Evolutionary conservation across 1,140 invertebrate species (phyloP).

Genomic region (Eufriesea mexicana): DNA sequence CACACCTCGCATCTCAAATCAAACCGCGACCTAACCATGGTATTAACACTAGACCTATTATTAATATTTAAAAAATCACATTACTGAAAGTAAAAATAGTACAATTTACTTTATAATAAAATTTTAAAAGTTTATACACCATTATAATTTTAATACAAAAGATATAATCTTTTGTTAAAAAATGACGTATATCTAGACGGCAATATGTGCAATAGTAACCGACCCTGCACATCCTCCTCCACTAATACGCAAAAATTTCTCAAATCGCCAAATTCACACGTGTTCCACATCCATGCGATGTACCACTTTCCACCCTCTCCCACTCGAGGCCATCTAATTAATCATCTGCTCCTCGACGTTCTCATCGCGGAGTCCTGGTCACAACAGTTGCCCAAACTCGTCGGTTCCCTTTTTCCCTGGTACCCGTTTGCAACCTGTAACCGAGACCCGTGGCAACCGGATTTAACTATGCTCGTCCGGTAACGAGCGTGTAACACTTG

Average conservation of each 20-base stretch:
- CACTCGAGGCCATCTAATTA: background rate
- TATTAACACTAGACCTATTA: too few species aligned
- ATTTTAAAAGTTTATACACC: too few species aligned
- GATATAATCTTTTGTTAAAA: too few species aligned
- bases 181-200: too few species aligned
- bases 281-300: background rate
- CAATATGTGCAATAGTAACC: too few species aligned
- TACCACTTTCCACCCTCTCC: background rate
- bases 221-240: too few species aligned
- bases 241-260: background rate
- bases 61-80: too few species aligned
- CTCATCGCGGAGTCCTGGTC: background rate
- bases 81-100: too few species aligned
- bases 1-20: too few species aligned
- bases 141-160: too few species aligned
- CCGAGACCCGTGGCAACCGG: conserved; percentile 71
- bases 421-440: conserved; percentile 64
- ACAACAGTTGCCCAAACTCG: conserved; percentile 1
- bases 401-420: background rate
- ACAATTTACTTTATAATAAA: too few species aligned
- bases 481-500: conserved; percentile 58
- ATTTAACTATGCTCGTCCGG: conserved; percentile 24
- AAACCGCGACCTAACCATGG: too few species aligned
- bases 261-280: background rate
- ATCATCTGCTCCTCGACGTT: background rate